phyloP scores from a whole-genome alignment of 64 coral and sea anemone species.

The Trachythela sp. region DNA sequence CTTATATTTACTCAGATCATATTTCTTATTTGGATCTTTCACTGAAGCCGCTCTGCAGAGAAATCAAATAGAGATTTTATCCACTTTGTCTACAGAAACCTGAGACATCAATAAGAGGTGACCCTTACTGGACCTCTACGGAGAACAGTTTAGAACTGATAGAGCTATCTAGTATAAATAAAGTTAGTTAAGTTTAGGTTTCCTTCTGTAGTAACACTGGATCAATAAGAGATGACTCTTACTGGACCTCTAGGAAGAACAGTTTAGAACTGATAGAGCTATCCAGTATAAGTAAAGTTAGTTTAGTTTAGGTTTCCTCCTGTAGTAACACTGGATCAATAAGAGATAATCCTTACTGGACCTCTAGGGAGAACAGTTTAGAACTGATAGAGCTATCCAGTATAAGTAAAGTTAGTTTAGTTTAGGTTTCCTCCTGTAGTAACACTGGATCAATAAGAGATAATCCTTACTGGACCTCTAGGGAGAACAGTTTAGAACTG shows the following conservation, averaged over 20 bases:
- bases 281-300: not conserved
- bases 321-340: too few species aligned
- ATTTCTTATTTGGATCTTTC: slow-evolving; percentile 61
- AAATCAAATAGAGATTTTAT: not conserved
- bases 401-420: not conserved
- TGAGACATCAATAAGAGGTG: not conserved
- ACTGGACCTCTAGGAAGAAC: not conserved
- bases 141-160: not conserved
- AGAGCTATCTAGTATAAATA: not conserved
- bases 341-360: not conserved
- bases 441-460: not conserved
- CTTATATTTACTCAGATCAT: slow-evolving; percentile 78
- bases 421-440: not conserved
- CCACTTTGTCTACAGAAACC: not conserved
- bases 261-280: not conserved
- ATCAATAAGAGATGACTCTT: not conserved
- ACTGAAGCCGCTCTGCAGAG: not conserved
- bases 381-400: not conserved
- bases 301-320: too few species aligned
- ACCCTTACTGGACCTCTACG: not conserved
- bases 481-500: not conserved
- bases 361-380: not conserved
- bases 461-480: not conserved
- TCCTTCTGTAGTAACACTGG: not conserved
- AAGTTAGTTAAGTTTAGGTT: not conserved